These are phyloP conservation scores for Cephus runcator DNA, from an alignment of 2,888 invertebrate species.

Conservation along the genomic window DNA sequence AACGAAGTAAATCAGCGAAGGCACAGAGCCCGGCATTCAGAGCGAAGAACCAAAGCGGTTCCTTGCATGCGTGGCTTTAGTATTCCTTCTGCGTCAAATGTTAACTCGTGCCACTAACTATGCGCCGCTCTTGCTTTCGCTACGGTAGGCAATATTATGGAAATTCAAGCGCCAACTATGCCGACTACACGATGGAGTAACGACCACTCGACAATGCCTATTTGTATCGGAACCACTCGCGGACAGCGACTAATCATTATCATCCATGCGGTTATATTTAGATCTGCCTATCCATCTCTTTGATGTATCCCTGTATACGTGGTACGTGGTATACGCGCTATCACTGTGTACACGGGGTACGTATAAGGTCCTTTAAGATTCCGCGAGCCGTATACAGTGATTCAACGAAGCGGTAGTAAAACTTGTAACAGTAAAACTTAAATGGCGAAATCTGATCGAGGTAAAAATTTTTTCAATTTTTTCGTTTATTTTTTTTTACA, in stretches of 20 bases:
- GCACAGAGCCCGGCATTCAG: neutral
- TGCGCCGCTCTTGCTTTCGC: slow-evolving; percentile 39
- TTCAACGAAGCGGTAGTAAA: neutral
- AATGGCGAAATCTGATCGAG: neutral
- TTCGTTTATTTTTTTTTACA: neutral
- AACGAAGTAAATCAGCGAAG: slow-evolving; percentile 47
- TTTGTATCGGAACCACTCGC: slow-evolving; percentile 45
- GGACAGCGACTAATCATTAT: slow-evolving; percentile 46
- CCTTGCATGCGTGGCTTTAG: slow-evolving; percentile 38
- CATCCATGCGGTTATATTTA: slow-evolving; percentile 33
- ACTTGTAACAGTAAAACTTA: neutral
- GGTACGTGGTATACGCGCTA: neutral
- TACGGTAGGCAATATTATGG: slow-evolving; percentile 44
- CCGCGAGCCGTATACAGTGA: neutral
- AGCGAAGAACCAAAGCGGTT: slow-evolving; percentile 12
- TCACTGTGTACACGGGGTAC: neutral
- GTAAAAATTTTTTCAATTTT: neutral
- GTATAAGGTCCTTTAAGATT: neutral
- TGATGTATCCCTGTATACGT: neutral
- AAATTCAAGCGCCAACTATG: slow-evolving; percentile 31
- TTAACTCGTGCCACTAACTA: slow-evolving; percentile 57
- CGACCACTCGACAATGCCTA: slow-evolving; percentile 38
- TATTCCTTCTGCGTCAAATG: slow-evolving; percentile 61
- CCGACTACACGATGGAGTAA: slow-evolving; percentile 26
- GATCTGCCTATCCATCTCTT: slow-evolving; percentile 11